A percentile compares a stretch with the other conserved stretches of the same genome.
phyloP scores from a whole-genome alignment of 2,797 vertebrate species.

The Pangasius djambal region DNA sequence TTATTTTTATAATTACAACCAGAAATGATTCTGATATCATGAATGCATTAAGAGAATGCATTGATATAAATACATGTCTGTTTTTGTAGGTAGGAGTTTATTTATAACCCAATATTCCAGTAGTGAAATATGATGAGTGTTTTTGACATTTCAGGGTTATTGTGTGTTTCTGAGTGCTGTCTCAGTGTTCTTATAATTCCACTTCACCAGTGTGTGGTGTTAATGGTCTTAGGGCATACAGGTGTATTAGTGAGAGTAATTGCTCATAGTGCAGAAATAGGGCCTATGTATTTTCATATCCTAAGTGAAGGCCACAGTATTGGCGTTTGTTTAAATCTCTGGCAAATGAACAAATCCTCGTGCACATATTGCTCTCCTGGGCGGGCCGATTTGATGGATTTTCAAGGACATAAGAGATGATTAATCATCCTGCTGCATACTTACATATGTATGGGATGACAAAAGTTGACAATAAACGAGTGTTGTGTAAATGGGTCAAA shows the following conservation, averaged over 20 bases:
- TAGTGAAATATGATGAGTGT: neutral
- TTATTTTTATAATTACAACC: neutral
- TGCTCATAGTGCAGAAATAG: neutral
- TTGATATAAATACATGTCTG: neutral
- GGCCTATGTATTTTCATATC: constrained; percentile 17
- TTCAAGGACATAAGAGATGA: constrained; percentile 18
- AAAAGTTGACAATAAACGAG: constrained; percentile 15
- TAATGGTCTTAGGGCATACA: neutral
- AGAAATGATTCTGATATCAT: neutral
- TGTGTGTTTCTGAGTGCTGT: neutral
- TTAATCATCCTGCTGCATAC: constrained; percentile 3
- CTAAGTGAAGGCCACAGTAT: constrained; percentile 14
- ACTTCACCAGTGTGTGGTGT: neutral
- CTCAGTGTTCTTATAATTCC: neutral
- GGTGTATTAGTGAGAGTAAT: neutral
- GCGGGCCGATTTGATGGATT: constrained; percentile 11
- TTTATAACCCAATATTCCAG: neutral
- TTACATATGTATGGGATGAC: neutral
- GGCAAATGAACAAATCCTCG: constrained; percentile 11
- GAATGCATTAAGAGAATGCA: neutral
- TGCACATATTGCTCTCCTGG: neutral
- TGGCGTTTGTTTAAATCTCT: constrained; percentile 30
- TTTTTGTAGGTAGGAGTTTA: neutral
- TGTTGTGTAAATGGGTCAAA: constrained; percentile 15
- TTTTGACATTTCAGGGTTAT: neutral